A percentile compares a stretch with the other conserved stretches of the same genome.
Evolutionary conservation across 2,888 invertebrate species (phyloP).

Genomic region (Sepioteuthis lessoniana): DNA sequence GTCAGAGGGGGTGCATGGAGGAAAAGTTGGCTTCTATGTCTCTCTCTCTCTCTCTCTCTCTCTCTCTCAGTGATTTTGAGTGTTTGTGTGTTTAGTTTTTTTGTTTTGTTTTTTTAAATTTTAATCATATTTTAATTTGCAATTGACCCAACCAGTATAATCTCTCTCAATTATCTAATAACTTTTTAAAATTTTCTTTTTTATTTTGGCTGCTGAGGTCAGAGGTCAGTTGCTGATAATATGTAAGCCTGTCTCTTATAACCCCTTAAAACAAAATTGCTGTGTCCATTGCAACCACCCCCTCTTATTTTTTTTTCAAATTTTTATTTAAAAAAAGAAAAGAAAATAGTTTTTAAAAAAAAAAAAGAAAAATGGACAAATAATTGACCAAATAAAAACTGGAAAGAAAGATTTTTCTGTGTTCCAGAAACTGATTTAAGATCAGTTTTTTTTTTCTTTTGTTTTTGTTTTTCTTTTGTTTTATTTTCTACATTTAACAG

Average conservation of each 20-base stretch:
- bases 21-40: not conserved
- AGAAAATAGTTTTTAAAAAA: not conserved
- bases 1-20: not conserved
- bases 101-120: not conserved
- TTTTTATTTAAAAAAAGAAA: not conserved
- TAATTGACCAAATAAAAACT: conserved; percentile 1
- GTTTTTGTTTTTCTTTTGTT: not conserved
- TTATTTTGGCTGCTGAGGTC: not conserved
- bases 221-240: not conserved
- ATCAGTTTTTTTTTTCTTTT: not conserved
- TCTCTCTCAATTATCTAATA: not conserved
- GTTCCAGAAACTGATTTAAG: not conserved
- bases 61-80: not conserved
- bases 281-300: not conserved
- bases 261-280: not conserved
- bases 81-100: not conserved
- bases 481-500: too few species aligned
- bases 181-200: not conserved
- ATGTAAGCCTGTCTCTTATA: not conserved
- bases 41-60: not conserved
- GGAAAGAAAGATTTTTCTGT: not conserved
- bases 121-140: not conserved
- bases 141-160: not conserved
- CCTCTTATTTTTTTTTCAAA: not conserved
- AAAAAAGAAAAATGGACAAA: not conserved